A percentile compares a stretch with the other conserved stretches of the same genome.
These are phyloP conservation scores for Helicolenus hilgendorfi DNA, from an alignment of 2,797 vertebrate species.

Conservation along the genomic window DNA sequence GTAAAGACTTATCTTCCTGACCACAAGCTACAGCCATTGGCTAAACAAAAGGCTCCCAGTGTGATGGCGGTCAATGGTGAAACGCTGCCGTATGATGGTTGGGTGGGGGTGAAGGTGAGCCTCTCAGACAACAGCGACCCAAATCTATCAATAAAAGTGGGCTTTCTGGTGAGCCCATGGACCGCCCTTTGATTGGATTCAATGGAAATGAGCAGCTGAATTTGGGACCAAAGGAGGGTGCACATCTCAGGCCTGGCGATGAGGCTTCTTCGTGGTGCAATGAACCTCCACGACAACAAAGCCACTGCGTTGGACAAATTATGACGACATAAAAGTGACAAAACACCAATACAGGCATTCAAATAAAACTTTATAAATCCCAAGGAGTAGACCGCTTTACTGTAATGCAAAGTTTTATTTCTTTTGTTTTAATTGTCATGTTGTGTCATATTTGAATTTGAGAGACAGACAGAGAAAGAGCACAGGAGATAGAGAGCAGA, in stretches of 20 bases:
- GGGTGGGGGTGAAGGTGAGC: neutral
- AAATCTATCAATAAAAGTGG: neutral
- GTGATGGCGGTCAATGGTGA: neutral
- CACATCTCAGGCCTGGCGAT: too few relatives aligned
- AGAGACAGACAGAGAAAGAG: neutral
- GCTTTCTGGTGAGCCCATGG: neutral
- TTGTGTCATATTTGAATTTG: neutral
- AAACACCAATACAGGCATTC: neutral
- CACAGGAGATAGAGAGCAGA: neutral
- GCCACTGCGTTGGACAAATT: neutral
- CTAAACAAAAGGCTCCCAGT: neutral
- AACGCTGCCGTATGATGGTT: neutral
- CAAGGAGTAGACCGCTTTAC: neutral
- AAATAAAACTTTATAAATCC: neutral
- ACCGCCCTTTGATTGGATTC: neutral
- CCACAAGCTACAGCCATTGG: neutral
- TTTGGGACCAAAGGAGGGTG: too few relatives aligned
- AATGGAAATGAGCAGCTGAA: neutral
- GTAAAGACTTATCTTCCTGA: neutral
- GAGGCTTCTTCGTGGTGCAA: too few relatives aligned
- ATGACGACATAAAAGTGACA: neutral
- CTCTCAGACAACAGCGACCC: neutral
- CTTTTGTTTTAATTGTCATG: neutral
- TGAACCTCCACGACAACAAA: too few relatives aligned
- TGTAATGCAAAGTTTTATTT: neutral